Evolutionary conservation across 1,140 invertebrate species (phyloP), one percentile per base, ranked within the genome.

Genomic region (Atta texana): DNA sequence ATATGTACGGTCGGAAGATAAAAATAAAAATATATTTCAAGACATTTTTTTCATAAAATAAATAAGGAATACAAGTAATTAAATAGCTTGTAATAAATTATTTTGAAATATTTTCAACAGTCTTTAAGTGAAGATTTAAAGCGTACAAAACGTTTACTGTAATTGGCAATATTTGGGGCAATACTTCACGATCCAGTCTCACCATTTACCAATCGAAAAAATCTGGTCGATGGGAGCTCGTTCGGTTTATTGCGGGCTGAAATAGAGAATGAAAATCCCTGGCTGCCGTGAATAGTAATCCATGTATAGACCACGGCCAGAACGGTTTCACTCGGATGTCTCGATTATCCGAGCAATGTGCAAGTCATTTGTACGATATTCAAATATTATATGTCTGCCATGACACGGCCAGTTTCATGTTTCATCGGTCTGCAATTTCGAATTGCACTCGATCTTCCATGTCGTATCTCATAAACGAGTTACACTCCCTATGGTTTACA

Each of bases 341-440:
- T 84, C 80, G 55, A 84, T 84, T 84, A 84, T 75, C 39, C 55
- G 39, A 84, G 69, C 80, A 51, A 75, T 84, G 69, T n/a, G 55
- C 80, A 44, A 84, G 69, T 72, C 80, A 84, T 81, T 81, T 74
- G 39, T 61, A 61, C 57, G n/a, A 75, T 75, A 84, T 84, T 84
- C 80, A 75, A 84, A 84, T 84, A 84, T 84, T 84, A 81, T 39
- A 24, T 74, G 24, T 57, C 68, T 49, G 44, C 14, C 68, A 34
- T 57, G 55, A 74, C 80, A 49, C 18, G 39, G 39, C 34, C 18
- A 12, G 78, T 82, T 75, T 61, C 21, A 24, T 39, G 68, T 82
- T 61, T 82, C 28, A 31, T 74, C 80, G 39, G 39, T 18, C 39
- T 12, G 55, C 39, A 61, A 84, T 74, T 74, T 39, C 55, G 28